Evolutionary conservation across 2,113 vertebrate species (phyloP).

Genomic region (Hippocampus barbouri): DNA sequence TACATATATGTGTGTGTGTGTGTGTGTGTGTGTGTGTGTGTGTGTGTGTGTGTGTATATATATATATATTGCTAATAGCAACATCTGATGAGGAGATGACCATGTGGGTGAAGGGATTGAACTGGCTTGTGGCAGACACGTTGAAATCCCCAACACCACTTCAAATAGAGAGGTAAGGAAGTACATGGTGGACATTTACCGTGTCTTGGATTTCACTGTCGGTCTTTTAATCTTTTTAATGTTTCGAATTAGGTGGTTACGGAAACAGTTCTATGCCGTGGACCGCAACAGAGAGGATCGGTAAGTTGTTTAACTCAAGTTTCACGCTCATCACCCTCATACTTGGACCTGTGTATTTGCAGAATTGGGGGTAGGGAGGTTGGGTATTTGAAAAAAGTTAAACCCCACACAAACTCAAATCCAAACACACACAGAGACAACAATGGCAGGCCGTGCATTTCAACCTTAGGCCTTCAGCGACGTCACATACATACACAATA

Average conservation of each 20-base stretch:
- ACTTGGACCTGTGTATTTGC: too few species aligned
- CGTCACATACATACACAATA: too few species aligned
- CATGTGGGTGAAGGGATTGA: constrained; percentile 98
- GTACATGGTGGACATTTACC: neutral
- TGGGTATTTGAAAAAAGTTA: neutral
- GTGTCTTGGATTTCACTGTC: neutral
- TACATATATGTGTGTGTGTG: too few species aligned
- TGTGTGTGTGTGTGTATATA: too few species aligned
- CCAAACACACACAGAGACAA: too few species aligned
- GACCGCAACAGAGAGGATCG: constrained; percentile 93
- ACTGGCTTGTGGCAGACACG: constrained; percentile 88
- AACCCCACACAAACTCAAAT: too few species aligned
- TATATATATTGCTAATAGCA: constrained; percentile 64
- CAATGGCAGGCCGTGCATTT: too few species aligned
- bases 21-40: too few species aligned
- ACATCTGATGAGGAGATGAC: constrained; percentile 95
- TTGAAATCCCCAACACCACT: constrained; percentile 87
- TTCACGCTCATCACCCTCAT: neutral
- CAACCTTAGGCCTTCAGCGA: too few species aligned
- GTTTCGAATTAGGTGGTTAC: constrained; percentile 81
- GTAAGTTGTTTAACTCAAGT: constrained; percentile 63
- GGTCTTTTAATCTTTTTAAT: neutral
- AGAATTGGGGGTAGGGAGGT: too few species aligned
- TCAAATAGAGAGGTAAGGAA: constrained; percentile 88
- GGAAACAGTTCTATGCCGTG: constrained; percentile 94